Evolutionary conservation across 1,140 invertebrate genomes (phyloP).

Genomic region (Bombus ignitus): DNA sequence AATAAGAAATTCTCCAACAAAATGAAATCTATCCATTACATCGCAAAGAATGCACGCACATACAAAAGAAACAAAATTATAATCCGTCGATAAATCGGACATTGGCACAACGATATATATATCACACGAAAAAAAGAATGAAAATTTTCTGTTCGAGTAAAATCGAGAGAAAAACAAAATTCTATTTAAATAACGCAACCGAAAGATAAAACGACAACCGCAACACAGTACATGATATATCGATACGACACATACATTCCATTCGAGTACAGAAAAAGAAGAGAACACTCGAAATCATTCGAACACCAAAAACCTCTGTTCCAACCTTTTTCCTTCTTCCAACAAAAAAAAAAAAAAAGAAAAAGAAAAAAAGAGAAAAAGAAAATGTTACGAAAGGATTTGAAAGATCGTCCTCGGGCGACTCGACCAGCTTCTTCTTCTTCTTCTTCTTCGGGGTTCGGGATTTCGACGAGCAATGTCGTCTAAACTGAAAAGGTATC

Average conservation of each 20-base stretch:
- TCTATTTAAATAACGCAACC: conserved; percentile 1
- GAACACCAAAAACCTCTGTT: conserved; percentile 47
- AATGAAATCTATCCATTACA: background rate
- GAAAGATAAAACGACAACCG: conserved; percentile 40
- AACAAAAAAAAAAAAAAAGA: background rate
- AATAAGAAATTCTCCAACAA: background rate
- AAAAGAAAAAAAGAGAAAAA: background rate
- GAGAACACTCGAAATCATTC: conserved; percentile 65
- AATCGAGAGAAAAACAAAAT: background rate
- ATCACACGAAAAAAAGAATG: conserved; percentile 45
- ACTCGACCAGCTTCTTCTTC: conserved; percentile 69
- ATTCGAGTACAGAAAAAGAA: conserved; percentile 70
- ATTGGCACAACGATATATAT: conserved; percentile 54
- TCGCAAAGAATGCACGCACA: conserved; percentile 44
- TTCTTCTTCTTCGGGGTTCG: conserved; percentile 68
- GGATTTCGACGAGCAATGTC: conserved; percentile 67
- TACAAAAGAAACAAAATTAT: conserved; percentile 30
- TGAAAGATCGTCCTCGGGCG: conserved; percentile 44
- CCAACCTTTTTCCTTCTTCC: conserved; percentile 29
- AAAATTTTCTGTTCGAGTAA: background rate
- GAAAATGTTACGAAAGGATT: conserved; percentile 46
- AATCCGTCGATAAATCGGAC: conserved; percentile 38
- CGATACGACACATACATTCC: conserved; percentile 77
- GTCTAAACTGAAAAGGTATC: conserved; percentile 68
- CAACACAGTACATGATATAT: conserved; percentile 70